Evolutionary conservation across 2,113 vertebrate genomes (phyloP), one percentile per base, ranked within the genome.

Genomic region (Macquaria ambigua): DNA sequence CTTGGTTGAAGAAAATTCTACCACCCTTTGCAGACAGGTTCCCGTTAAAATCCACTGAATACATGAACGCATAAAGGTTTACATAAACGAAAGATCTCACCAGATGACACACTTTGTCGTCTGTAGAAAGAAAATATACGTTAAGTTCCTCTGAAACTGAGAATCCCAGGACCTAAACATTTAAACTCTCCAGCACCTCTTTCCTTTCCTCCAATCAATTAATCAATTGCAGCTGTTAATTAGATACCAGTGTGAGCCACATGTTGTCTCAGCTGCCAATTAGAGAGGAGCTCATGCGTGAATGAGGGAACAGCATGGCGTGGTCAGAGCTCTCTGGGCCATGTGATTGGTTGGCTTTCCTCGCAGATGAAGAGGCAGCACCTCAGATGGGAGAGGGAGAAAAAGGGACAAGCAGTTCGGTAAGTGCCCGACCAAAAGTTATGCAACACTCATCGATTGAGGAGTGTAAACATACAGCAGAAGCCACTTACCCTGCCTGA

Each of bases 371-470:
- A 80, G 77, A 81, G 74, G 75, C 90, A 83, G 81, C 66, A 62
- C 28, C 78, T 86, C 79, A n/a, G 66, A 71, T 59, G 64, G 71
- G 62, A 5, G 62, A 67, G 28, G 53, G 31, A 7, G 55, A 63
- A 74, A 31, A 12, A 25, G 50, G 67, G 72, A 83, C 64, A 82
- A 64, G 76, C 8, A 20, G 87, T 89, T 90, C 87, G 88, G 77
- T 91, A 89, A 93, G 87, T 77, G 79, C 66, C 86, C 16, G 28
- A 81, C 86, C 79, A 61, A 79, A 86, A 89, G 90, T 94, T 92
- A 94, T 79, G 89, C 83, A 94, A 93, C 86, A 50, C 43, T 50
- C 64, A 93, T 94, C 83, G 91, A 94, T 88, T 68, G 82, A 71
- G 70, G 72, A 84, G 81, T 75, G 87, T 81, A 87, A 90, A 89